Base-by-base conservation (phyloP, 2,113 vertebrate genomes). In the Pantherophis guttatus region DNA sequence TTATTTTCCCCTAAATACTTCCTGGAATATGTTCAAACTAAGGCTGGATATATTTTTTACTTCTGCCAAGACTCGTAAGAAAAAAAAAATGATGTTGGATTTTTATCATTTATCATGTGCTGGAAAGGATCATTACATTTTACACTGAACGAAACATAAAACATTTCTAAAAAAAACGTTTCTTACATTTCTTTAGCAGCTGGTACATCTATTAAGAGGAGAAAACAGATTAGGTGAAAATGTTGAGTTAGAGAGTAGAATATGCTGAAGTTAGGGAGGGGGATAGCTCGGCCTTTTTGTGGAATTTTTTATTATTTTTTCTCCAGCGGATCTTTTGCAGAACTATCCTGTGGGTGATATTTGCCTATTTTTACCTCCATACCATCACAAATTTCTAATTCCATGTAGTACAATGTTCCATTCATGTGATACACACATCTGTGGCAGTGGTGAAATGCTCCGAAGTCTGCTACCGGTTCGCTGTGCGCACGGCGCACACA, bases 61-160 rank as follows among this genome's bases (percentile, higher is more conserved):
- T 26, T 54, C 44, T 88, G 57, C 86, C 86, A 92, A 92, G 91
- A 44, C n/a, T 24, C 23, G 6, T n/a, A 54, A 70, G 65, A 92
- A 55, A 65, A 48, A 48, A 44, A 50, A 13, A 39, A 52, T 23
- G 23, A 70, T 88, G 86, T 29, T 52, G 58, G 86, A 92, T 54
- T 54, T 53, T 17, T 88, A 53, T 44, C 86, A 88, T 88, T 92
- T 54, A 88, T 92, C 86, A 92, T 54, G 12, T 39, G 52, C 86
- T 39, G 58, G 59, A 92, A 62, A 88, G 86, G 86, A 88, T 52
- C 58, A 54, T 92, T 92, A 54, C 86, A 88, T 88, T 92, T 88
- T 88, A 88, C 50, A 44, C 58, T 23, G 13, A 70, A 65, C 15
- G 44, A 88, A 54, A 87, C 91, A 92, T 91, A 91, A 91, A 91